A percentile compares a stretch with the other conserved stretches of the same genome.
phyloP scores from a whole-genome alignment of 2,888 invertebrate genomes.

The Apotomis betuletana region DNA sequence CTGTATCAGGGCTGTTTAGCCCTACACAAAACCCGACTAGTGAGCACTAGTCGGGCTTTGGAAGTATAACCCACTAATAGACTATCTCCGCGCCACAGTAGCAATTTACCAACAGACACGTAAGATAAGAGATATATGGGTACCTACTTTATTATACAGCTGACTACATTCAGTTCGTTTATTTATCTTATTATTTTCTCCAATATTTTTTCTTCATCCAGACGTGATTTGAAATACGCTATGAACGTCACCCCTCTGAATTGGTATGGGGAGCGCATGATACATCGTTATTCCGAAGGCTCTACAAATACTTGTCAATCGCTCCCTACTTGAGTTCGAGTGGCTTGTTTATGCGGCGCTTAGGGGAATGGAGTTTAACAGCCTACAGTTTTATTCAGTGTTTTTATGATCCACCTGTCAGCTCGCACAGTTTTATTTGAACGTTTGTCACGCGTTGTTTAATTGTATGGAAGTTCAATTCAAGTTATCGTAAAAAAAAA shows the following conservation, averaged over 20 bases:
- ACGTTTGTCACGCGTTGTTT: not conserved
- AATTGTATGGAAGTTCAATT: not conserved
- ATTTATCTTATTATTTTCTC: not conserved
- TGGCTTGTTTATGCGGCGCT: slow-evolving; percentile 40
- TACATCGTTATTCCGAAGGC: slow-evolving; percentile 54
- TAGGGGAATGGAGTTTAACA: slow-evolving; percentile 40
- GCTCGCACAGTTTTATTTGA: slow-evolving; percentile 24
- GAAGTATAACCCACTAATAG: too few relatives aligned
- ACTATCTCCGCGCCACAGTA: too few relatives aligned
- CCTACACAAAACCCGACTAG: too few relatives aligned
- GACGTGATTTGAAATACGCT: slow-evolving; percentile 26
- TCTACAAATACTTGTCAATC: slow-evolving; percentile 48
- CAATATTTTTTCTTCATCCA: not conserved
- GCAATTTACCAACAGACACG: too few relatives aligned
- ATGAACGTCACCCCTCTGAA: slow-evolving; percentile 26
- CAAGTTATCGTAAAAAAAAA: not conserved
- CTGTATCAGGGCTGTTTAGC: too few relatives aligned
- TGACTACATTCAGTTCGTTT: not conserved
- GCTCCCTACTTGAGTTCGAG: slow-evolving; percentile 40
- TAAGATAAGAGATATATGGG: too few relatives aligned
- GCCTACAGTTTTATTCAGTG: slow-evolving; percentile 11
- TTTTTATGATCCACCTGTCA: slow-evolving; percentile 21
- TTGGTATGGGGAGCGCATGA: slow-evolving; percentile 49
- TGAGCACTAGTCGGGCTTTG: too few relatives aligned
- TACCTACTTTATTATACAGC: too few relatives aligned